Conservation (phyloP, 2,888 invertebrate genomes). For the Latrodectus elegans region DNA sequence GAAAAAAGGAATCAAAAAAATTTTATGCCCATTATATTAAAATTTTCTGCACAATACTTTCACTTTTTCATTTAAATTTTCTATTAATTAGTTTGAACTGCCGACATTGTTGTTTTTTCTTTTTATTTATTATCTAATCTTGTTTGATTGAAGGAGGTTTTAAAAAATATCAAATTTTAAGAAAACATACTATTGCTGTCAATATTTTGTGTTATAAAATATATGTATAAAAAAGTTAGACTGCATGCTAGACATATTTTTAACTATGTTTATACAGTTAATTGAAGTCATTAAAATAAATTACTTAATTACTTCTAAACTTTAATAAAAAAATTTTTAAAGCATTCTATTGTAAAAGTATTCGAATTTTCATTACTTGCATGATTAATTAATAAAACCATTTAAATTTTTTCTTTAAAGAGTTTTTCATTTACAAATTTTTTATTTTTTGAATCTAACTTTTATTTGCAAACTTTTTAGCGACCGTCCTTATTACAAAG, state of each 20-base stretch:
- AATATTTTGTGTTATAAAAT: slow-evolving; percentile 17
- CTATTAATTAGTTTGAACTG: no score
- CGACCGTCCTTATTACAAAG: slow-evolving; percentile 97
- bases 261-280: background rate
- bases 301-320: background rate
- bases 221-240: background rate
- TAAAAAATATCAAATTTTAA: background rate
- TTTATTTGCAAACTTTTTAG: slow-evolving; percentile 77
- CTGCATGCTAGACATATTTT: background rate
- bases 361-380: background rate
- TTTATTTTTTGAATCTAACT: background rate
- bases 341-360: background rate
- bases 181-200: slow-evolving; percentile 44
- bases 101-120: no score
- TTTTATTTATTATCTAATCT: no score
- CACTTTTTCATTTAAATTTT: no score
- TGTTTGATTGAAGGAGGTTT: no score
- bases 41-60: no score
- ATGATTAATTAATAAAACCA: background rate
- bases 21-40: no score
- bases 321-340: background rate
- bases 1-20: no score
- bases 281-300: background rate
- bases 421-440: background rate
- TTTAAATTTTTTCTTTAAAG: background rate